phyloP scores from a whole-genome alignment of 2,888 invertebrate species.

The Heteromurus nitidus region DNA sequence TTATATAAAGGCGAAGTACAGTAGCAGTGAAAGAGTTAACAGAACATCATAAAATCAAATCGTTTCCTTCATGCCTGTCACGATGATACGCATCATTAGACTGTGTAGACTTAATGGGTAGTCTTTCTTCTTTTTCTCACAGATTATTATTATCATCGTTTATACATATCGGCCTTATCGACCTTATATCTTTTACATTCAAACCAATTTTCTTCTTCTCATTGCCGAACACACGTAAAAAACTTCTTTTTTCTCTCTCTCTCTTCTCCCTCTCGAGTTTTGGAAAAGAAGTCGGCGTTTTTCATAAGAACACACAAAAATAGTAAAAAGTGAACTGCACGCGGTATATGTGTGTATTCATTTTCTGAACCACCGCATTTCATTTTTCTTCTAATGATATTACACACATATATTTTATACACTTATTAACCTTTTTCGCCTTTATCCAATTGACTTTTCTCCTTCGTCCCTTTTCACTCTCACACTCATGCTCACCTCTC shows the following conservation, averaged over 20 bases:
- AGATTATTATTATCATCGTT: constrained; percentile 45
- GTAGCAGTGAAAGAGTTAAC: constrained; percentile 58
- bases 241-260: too few species aligned
- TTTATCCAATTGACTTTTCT: constrained; percentile 39
- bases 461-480: constrained; percentile 11
- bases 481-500: not conserved
- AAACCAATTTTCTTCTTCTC: too few species aligned
- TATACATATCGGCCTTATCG: constrained; percentile 5
- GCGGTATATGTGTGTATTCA: not conserved
- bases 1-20: constrained; percentile 50
- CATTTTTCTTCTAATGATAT: too few species aligned
- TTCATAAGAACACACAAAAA: not conserved
- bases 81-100: constrained; percentile 62
- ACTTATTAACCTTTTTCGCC: constrained; percentile 39
- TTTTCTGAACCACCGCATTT: too few species aligned
- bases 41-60: constrained; percentile 60
- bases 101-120: constrained; percentile 55
- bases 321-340: not conserved
- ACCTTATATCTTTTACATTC: too few species aligned
- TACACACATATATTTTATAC: too few species aligned
- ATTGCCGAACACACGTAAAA: too few species aligned
- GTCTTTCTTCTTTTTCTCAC: constrained; percentile 48
- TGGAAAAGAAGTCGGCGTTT: constrained; percentile 1
- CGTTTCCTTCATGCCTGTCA: constrained; percentile 59
- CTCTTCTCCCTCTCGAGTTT: too few species aligned